phyloP scores from a whole-genome alignment of 2,888 invertebrate genomes.

The Smittia aterrima region DNA sequence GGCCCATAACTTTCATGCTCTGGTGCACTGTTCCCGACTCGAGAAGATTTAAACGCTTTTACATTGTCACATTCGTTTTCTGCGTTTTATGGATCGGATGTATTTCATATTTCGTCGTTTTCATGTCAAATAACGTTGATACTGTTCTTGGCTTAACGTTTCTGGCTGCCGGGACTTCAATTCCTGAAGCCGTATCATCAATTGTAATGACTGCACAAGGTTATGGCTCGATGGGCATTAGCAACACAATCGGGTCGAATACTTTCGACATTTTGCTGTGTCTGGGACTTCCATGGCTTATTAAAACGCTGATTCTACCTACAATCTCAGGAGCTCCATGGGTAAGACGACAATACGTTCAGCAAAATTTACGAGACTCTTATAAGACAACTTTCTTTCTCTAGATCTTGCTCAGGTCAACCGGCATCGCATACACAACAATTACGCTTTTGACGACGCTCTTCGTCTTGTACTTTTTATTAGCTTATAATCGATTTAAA shows the following conservation, averaged over 20 bases:
- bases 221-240: slow-evolving; percentile 61
- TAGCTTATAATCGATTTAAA: slow-evolving; percentile 66
- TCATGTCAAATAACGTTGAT: slow-evolving; percentile 82
- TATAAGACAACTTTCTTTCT: no score
- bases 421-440: slow-evolving; percentile 72
- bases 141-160: slow-evolving; percentile 83
- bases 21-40: slow-evolving; percentile 77
- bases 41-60: slow-evolving; percentile 55
- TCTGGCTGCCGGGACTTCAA: slow-evolving; percentile 79
- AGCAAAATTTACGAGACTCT: no score
- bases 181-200: slow-evolving; percentile 84
- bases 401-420: slow-evolving; percentile 68
- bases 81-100: slow-evolving; percentile 79
- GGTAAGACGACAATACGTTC: slow-evolving; percentile 48
- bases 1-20: slow-evolving; percentile 72
- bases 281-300: slow-evolving; percentile 74
- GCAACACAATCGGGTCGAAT: slow-evolving; percentile 79
- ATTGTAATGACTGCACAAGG: slow-evolving; percentile 80
- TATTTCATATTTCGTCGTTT: slow-evolving; percentile 79
- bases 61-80: slow-evolving; percentile 67
- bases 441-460: slow-evolving; percentile 72
- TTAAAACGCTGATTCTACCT: slow-evolving; percentile 66
- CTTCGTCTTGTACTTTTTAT: slow-evolving; percentile 64
- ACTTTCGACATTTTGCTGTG: slow-evolving; percentile 78
- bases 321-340: slow-evolving; percentile 58